Conservation (phyloP, 1,140 invertebrate species). For the Lordiphosa stackelbergi region DNA sequence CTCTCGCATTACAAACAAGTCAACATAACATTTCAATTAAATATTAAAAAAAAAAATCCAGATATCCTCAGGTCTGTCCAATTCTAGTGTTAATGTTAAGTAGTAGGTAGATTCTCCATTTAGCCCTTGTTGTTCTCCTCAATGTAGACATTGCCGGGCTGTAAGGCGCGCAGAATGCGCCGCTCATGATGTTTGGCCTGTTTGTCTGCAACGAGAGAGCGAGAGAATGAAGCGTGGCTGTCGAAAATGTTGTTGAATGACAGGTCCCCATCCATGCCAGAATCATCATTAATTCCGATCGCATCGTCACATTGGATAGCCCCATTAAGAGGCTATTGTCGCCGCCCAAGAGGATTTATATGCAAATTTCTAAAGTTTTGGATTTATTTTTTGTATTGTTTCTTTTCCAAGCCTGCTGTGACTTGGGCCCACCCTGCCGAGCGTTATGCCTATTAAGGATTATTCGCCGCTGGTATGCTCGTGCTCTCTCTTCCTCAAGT, state of each 20-base stretch:
- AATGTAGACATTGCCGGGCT: constrained; percentile 73
- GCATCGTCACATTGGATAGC: constrained; percentile 18
- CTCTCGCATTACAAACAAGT: constrained; percentile 65
- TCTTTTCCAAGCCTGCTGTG: background rate
- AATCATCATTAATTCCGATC: constrained; percentile 34
- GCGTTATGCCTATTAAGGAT: background rate
- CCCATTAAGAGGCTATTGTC: constrained; percentile 58
- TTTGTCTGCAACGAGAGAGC: constrained; percentile 40
- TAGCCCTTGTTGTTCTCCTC: constrained; percentile 59
- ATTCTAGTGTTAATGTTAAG: background rate
- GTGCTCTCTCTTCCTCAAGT: constrained; percentile 32
- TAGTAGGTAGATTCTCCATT: constrained; percentile 18
- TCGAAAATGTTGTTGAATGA: constrained; percentile 32
- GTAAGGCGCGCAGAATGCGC: constrained; percentile 58
- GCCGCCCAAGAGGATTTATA: constrained; percentile 46
- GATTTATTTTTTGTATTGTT: background rate
- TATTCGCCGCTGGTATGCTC: background rate
- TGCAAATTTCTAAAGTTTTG: constrained; percentile 24
- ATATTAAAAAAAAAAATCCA: constrained; percentile 52
- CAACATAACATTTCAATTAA: constrained; percentile 70
- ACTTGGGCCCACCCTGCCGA: background rate
- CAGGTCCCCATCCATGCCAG: constrained; percentile 12
- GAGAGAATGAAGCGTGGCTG: constrained; percentile 24
- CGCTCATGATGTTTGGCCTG: constrained; percentile 67
- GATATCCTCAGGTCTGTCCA: constrained; percentile 6